Conservation (phyloP, 2,797 vertebrate species). For the Harpagifer antarcticus region DNA sequence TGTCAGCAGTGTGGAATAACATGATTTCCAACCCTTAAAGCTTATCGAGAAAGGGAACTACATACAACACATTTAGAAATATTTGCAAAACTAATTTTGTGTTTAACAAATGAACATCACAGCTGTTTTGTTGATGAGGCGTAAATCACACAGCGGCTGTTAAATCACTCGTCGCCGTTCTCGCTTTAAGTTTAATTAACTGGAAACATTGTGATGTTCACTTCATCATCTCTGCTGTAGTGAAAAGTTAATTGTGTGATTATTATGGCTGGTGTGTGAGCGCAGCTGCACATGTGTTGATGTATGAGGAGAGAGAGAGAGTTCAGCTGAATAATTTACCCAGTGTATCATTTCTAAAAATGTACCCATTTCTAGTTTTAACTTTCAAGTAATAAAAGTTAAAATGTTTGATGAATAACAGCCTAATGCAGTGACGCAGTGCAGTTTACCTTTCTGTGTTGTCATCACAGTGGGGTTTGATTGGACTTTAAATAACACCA, state of each 20-base stretch:
- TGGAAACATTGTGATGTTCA: slow-evolving; percentile 36
- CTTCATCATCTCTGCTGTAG: slow-evolving; percentile 40
- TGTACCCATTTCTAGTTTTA: no score
- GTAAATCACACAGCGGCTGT: slow-evolving; percentile 20
- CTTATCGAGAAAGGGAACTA: no score
- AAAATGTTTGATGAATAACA: no score
- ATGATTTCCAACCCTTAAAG: neutral
- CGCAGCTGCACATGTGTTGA: slow-evolving; percentile 8
- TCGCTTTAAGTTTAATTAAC: slow-evolving; percentile 43
- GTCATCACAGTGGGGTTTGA: no score
- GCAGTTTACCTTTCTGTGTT: no score
- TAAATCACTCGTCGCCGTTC: slow-evolving; percentile 40
- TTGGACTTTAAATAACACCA: no score
- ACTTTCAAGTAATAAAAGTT: no score
- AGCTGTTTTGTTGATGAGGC: neutral
- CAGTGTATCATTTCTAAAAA: neutral
- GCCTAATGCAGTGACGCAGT: no score
- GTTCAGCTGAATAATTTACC: neutral
- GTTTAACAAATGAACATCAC: neutral
- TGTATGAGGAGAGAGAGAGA: neutral
- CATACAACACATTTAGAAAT: neutral
- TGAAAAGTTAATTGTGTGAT: slow-evolving; percentile 42
- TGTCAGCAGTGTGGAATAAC: slow-evolving; percentile 1
- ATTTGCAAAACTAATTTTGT: neutral
- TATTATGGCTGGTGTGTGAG: neutral